phyloP scores from a whole-genome alignment of 2,113 vertebrate species.

The Bucco capensis region DNA sequence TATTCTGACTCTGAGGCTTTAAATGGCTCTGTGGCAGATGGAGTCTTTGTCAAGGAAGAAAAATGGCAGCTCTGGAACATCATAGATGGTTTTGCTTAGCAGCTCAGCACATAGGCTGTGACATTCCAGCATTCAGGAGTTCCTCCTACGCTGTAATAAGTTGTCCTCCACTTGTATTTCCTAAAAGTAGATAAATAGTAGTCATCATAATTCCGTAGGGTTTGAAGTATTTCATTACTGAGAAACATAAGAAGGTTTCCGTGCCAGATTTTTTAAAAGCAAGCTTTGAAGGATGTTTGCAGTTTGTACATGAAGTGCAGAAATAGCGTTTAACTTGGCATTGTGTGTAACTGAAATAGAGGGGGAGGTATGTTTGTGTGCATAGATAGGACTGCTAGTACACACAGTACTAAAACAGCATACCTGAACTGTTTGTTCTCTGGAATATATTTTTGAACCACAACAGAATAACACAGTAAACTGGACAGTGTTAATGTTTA shows the following conservation, averaged over 20 bases:
- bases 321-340: not conserved
- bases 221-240: constrained; percentile 64
- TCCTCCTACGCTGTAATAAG: constrained; percentile 79
- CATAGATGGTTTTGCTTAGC: constrained; percentile 77
- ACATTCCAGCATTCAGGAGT: constrained; percentile 80
- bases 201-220: constrained; percentile 69
- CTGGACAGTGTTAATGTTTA: not conserved
- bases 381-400: fast-evolving
- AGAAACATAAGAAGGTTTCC: constrained; percentile 54
- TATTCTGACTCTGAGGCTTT: constrained; percentile 91
- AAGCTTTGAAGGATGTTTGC: constrained; percentile 37
- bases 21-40: constrained; percentile 95
- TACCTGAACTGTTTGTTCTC: not conserved
- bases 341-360: not conserved
- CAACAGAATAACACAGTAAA: not conserved
- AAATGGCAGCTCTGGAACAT: constrained; percentile 88
- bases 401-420: not conserved
- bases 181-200: constrained; percentile 69
- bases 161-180: constrained; percentile 76
- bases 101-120: constrained; percentile 77
- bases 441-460: not conserved
- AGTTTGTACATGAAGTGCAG: constrained; percentile 8
- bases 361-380: not conserved
- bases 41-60: constrained; percentile 96
- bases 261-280: constrained; percentile 29